Evolutionary conservation across 2,797 vertebrate species (phyloP).

Genomic region (Linurgus olivaceus): DNA sequence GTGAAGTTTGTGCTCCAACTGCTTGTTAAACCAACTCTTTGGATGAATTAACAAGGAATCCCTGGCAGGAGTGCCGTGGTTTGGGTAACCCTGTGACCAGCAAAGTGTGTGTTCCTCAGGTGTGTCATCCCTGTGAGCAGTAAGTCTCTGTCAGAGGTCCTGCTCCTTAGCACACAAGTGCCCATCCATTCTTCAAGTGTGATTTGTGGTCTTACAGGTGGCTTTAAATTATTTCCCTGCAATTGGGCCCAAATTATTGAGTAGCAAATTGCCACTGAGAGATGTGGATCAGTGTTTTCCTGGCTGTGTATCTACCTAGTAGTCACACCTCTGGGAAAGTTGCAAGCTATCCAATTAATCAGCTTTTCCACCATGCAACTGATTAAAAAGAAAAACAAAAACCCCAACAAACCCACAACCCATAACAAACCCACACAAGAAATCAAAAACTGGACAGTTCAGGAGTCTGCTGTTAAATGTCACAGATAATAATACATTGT

Average conservation of each 20-base stretch:
- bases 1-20: not conserved
- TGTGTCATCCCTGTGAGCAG: not conserved
- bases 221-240: not conserved
- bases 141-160: not conserved
- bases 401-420: not conserved
- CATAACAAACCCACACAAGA: too few relatives aligned
- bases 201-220: not conserved
- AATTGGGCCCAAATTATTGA: not conserved
- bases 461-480: not conserved
- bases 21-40: not conserved
- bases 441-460: not conserved
- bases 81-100: not conserved
- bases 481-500: not conserved
- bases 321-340: not conserved
- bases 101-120: not conserved
- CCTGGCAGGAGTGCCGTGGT: too few relatives aligned
- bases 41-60: not conserved
- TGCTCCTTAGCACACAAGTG: fast-evolving
- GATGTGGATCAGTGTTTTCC: not conserved
- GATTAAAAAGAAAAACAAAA: not conserved
- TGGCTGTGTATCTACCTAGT: not conserved
- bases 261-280: not conserved
- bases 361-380: not conserved
- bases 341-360: not conserved
- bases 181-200: not conserved